A percentile compares a stretch with the other conserved stretches of the same genome.
Evolutionary conservation across 2,797 vertebrate species (phyloP).

Genomic region (Mormyrus proboscirostris): DNA sequence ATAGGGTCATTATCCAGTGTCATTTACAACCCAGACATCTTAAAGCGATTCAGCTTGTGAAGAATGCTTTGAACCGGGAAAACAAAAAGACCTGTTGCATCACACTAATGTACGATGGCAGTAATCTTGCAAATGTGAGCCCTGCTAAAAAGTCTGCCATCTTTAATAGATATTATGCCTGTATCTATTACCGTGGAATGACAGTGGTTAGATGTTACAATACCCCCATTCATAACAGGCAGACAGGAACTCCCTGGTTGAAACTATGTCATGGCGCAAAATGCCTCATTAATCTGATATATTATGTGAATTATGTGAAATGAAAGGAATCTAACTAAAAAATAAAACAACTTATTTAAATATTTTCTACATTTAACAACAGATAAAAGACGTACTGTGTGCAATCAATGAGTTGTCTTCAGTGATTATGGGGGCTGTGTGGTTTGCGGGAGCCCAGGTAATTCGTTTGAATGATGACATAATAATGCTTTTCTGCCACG

Average conservation of each 20-base stretch:
- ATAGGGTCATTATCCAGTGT: constrained; percentile 27
- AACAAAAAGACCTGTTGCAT: constrained; percentile 33
- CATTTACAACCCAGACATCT: constrained; percentile 23
- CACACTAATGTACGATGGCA: constrained; percentile 30
- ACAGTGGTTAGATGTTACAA: constrained; percentile 31
- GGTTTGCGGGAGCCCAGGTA: neutral
- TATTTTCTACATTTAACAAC: constrained; percentile 10
- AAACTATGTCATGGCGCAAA: constrained; percentile 39
- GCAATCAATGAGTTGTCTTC: constrained; percentile 1
- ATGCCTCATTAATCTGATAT: constrained; percentile 52
- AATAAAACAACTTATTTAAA: constrained; percentile 17
- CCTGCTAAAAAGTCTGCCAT: constrained; percentile 28
- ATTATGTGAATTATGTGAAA: constrained; percentile 44
- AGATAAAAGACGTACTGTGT: constrained; percentile 4
- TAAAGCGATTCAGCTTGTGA: constrained; percentile 30
- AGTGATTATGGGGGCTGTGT: neutral
- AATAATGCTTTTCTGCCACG: neutral
- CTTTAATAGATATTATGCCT: constrained; percentile 41
- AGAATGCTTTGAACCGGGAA: constrained; percentile 30
- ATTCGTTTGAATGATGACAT: constrained; percentile 13
- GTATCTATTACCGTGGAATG: constrained; percentile 32
- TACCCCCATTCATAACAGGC: constrained; percentile 27
- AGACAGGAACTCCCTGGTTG: constrained; percentile 32
- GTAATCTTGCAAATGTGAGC: constrained; percentile 36
- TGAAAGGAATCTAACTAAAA: constrained; percentile 42